Base-by-base conservation (phyloP, 1,140 invertebrate species). In the Idris sp. region DNA sequence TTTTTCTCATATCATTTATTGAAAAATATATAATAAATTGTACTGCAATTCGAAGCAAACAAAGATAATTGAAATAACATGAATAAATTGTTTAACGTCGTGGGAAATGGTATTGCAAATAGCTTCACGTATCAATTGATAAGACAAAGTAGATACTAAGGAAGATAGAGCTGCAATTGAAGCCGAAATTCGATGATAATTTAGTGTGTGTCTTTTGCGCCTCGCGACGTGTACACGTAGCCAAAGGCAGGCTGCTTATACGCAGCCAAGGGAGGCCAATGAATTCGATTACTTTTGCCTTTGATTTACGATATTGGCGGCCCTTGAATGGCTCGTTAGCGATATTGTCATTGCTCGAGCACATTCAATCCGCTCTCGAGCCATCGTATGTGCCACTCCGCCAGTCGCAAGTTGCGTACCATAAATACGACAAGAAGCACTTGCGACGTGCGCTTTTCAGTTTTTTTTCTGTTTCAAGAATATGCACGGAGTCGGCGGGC, bases 301-400 rank as follows among this genome's bases (percentile, higher is more conserved):
- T 79, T 80, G 78, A 82, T 83, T 82, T 82, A 83, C 77, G 79
- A 80, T 81, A 81, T 81, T 81, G 78, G 74, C 53, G 62, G 61
- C 61, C 56, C 59, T 61, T 75, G 77, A 83, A 81, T 81, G 79
- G 79, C 79, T 83, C 79, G 82, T 83, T 82, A 83, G 78, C 74
- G 75, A 81, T 80, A 82, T 82, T 83, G 79, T 83, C 80, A 79
- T 79, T 77, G 77, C 68, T 44, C 54, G 56, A 76, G 74, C 76
- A 73, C 75, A 68, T 74, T 71, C 72, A 76, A 75, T 81, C 74
- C 68, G 51, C 38, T 69, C 35, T 26, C 15, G 46, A 26, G 30
- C 25, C 19, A 31, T 9, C 69, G 59, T 64, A 62, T 62, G 59
- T 56, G 49, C 69, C 53, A 73, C 51, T 35, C 58, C 16, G 28